Base-by-base conservation (phyloP, 2,888 invertebrate species). In the Hermodice carunculata region DNA sequence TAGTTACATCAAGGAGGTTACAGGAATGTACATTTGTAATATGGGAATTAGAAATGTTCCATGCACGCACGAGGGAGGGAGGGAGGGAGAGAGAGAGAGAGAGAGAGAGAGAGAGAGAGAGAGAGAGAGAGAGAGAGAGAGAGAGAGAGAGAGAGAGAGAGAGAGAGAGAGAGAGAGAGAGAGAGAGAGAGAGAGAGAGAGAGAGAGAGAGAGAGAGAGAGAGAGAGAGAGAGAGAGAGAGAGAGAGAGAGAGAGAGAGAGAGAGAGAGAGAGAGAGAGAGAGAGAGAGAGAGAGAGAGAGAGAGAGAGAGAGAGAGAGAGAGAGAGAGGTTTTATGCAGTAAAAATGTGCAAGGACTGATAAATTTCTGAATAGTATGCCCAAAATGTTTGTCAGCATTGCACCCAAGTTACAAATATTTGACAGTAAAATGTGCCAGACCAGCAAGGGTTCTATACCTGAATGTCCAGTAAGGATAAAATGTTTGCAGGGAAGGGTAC, bases 1-100 rank as follows among this genome's bases (percentile, higher is more conserved):
- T n/a, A n/a, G n/a, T n/a, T n/a, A n/a, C n/a, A n/a, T n/a, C n/a
- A n/a, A n/a, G n/a, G n/a, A n/a, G n/a, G n/a, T n/a, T n/a, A n/a
- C n/a, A n/a, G n/a, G n/a, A n/a, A n/a, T n/a, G n/a, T n/a, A n/a
- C n/a, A n/a, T n/a, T n/a, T n/a, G n/a, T n/a, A n/a, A n/a, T n/a
- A n/a, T n/a, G n/a, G n/a, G n/a, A n/a, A n/a, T n/a, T n/a, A n/a
- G n/a, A n/a, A n/a, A n/a, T n/a, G n/a, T n/a, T n/a, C n/a, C n/a
- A 43, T 43, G 17, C 43, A 11, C 11, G 6, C 6, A 43, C 14
- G 43, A 43, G 43, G 43, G 43, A 1, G 43, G 43, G 43, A 43
- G 43, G 43, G 43, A 43, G 43, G 43, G 42, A 42, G 43, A 22
- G 43, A 43, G 43, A 22, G 43, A 43, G 43, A 22, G 43, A 43